Base-by-base conservation (phyloP, 2,797 vertebrate species). In the Thripadectes ignobilis region DNA sequence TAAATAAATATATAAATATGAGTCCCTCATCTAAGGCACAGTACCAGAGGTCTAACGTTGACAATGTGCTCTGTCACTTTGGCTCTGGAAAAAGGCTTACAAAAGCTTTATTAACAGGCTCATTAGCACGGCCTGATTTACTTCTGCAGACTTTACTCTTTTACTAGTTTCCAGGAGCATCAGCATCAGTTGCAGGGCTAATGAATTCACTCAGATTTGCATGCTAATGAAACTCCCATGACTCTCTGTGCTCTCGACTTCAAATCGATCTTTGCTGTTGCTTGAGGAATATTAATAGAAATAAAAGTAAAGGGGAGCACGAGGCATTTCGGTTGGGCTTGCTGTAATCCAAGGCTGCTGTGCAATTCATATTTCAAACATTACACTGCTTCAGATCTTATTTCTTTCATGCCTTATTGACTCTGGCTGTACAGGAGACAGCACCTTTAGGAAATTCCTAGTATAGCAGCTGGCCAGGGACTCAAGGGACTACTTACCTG, bases 91-190 rank as follows among this genome's bases (percentile, higher is more conserved):
- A 95, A 95, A 96, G 89, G 87, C 96, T 96, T 96, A 97, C 97
- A 96, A 97, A 97, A 97, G 95, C 96, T 97, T 97, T 97, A 97
- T 98, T 98, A 98, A 97, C 96, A 95, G 96, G 94, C 97, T 97
- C 97, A 97, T 98, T 98, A 97, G 97, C 95, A 97, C 93, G 75
- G 96, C 95, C 97, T 97, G 97, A 97, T 97, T 98, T 97, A 97
- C 97, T 97, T 96, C 93, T 96, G 95, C 96, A 93, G 93, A 96
- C 95, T 96, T 94, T 88, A 95, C 95, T 96, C 94, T 96, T 96
- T 96, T 96, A 89, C 95, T 91, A 92, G 89, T 96, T 97, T 98
- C 96, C 97, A 96, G 87, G 93, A 96, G 97, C 96, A 96, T 96
- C 95, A 93, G 92, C 96, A 96, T 97, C 93, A 96, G 93, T 97